Percentiles rank a stretch among this genome's conserved stretches.
Conservation (phyloP, 2,113 vertebrate species). For the Pituophis catenifer region DNA sequence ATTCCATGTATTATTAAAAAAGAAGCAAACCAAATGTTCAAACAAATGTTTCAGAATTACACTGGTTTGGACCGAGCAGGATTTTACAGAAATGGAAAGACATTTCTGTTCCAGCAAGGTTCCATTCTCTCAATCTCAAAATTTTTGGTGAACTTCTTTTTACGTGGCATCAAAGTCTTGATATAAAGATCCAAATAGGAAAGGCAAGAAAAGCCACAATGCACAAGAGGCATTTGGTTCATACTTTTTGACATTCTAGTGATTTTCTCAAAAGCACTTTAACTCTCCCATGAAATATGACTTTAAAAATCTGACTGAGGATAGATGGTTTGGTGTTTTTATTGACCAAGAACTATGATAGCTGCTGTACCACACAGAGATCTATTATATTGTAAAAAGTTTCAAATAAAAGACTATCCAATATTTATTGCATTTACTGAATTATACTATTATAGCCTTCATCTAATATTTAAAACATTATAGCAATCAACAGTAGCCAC, state of each 20-base stretch:
- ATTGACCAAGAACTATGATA: neutral
- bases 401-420: neutral
- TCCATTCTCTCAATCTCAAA: no score
- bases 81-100: neutral
- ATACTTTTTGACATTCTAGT: neutral
- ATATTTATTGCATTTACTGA: neutral
- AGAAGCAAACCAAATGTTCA: neutral
- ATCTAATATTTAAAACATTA: neutral
- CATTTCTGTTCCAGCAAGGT: neutral
- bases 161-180: neutral
- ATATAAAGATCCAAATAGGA: neutral
- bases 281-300: neutral
- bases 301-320: neutral
- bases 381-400: neutral
- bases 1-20: neutral
- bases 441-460: neutral
- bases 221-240: neutral
- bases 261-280: neutral
- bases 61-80: neutral
- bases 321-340: neutral
- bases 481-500: neutral
- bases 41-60: neutral
- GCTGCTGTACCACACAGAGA: neutral
- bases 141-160: neutral
- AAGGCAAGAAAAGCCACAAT: neutral